Conservation (phyloP, 2,113 vertebrate genomes). For the Camelus bactrianus region DNA sequence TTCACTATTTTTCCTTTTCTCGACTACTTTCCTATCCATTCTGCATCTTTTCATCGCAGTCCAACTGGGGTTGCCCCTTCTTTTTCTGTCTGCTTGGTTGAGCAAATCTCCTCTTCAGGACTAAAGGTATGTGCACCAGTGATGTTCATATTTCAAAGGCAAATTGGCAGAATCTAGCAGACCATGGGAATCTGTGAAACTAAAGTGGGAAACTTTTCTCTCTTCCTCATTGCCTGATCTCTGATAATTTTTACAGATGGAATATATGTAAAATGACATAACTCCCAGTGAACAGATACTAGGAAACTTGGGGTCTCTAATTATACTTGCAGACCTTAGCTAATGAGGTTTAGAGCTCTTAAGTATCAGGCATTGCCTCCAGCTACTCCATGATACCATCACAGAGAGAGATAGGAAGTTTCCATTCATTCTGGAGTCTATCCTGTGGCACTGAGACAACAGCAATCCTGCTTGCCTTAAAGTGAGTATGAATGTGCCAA, state of each 20-base stretch:
- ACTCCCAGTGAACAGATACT: neutral
- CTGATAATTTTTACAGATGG: neutral
- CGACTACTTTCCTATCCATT: neutral
- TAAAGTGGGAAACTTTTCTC: neutral
- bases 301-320: neutral
- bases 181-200: neutral
- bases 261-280: neutral
- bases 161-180: neutral
- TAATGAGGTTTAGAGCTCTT: neutral
- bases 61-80: neutral
- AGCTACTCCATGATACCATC: neutral
- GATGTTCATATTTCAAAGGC: neutral
- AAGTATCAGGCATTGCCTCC: neutral
- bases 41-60: neutral
- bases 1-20: neutral
- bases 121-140: neutral
- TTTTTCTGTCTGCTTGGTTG: neutral
- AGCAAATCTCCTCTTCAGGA: neutral
- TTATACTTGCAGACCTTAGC: constrained; percentile 17
- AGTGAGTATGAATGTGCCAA: neutral
- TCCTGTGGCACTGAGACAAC: neutral
- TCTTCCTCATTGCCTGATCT: neutral
- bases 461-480: neutral
- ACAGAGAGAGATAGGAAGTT: neutral
- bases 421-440: neutral